Conservation (phyloP, 2,888 invertebrate species). For the Ichneumon xanthorius region DNA sequence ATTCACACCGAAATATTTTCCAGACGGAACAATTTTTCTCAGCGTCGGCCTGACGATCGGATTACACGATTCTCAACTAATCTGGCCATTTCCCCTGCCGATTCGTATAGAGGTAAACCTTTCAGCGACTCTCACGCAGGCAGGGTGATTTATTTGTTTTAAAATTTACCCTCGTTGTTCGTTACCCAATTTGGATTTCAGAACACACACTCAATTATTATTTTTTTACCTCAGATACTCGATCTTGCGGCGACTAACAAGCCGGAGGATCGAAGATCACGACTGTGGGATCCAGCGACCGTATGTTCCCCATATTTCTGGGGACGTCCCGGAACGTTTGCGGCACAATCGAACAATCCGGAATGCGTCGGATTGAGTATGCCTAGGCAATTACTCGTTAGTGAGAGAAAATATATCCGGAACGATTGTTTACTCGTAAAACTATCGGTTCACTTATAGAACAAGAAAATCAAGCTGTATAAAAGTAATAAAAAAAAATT, state of each 20-base stretch:
- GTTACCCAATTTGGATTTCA: no score
- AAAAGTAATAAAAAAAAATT: neutral
- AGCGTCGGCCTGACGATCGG: slow-evolving; percentile 83
- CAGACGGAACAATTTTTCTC: slow-evolving; percentile 79
- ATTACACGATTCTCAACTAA: slow-evolving; percentile 79
- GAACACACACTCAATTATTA: neutral
- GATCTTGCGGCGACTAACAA: slow-evolving; percentile 70
- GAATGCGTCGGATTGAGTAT: slow-evolving; percentile 84
- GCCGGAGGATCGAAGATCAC: slow-evolving; percentile 78
- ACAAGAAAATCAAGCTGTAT: neutral
- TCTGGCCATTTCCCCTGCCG: slow-evolving; percentile 83
- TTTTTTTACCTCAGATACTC: slow-evolving; percentile 70
- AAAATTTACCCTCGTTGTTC: no score
- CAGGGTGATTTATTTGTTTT: neutral
- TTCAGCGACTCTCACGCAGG: neutral
- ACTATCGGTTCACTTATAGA: slow-evolving; percentile 82
- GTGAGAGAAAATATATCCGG: slow-evolving; percentile 77
- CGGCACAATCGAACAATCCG: slow-evolving; percentile 79
- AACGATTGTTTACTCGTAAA: slow-evolving; percentile 82
- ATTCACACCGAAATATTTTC: slow-evolving; percentile 82
- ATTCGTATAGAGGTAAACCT: slow-evolving; percentile 80
- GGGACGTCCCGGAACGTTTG: slow-evolving; percentile 80
- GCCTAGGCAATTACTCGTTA: slow-evolving; percentile 78
- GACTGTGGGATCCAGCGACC: slow-evolving; percentile 83
- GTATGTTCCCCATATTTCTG: slow-evolving; percentile 84